phyloP scores from a whole-genome alignment of 2,888 invertebrate species.

The Biston stratarius region DNA sequence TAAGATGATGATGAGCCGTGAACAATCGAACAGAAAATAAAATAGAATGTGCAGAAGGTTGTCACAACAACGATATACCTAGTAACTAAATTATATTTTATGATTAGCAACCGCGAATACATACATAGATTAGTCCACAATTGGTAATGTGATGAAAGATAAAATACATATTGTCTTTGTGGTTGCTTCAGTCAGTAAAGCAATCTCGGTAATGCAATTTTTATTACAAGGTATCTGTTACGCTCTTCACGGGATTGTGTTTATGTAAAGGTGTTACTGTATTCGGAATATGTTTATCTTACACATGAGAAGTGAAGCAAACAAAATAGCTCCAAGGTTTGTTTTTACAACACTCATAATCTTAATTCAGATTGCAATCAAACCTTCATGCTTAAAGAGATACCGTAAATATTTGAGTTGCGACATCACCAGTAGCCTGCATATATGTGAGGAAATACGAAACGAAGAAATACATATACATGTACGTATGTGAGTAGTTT shows the following conservation, averaged over 20 bases:
- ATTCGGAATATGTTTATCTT: constrained; percentile 27
- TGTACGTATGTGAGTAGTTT: not conserved
- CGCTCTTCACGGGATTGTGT: constrained; percentile 54
- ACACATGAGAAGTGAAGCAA: constrained; percentile 35
- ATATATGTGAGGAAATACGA: constrained; percentile 18
- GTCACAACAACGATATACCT: constrained; percentile 40
- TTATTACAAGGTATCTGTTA: constrained; percentile 59
- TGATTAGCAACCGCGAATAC: constrained; percentile 54
- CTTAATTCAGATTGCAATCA: constrained; percentile 35
- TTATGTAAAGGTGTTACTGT: constrained; percentile 49
- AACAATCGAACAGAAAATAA: constrained; percentile 64
- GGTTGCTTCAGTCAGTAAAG: constrained; percentile 57
- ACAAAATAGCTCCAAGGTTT: constrained; percentile 32
- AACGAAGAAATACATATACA: constrained; percentile 7
- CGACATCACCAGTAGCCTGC: constrained; percentile 20
- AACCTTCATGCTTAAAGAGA: constrained; percentile 31
- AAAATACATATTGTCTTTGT: constrained; percentile 66
- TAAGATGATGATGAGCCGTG: constrained; percentile 55
- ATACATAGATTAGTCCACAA: constrained; percentile 60
- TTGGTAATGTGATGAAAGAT: constrained; percentile 71
- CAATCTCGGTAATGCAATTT: constrained; percentile 64
- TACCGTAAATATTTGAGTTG: constrained; percentile 33
- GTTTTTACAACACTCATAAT: constrained; percentile 34
- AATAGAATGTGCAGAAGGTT: constrained; percentile 54
- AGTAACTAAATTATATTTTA: constrained; percentile 9